A percentile compares a stretch with the other conserved stretches of the same genome.
Conservation (phyloP, 2,113 vertebrate species). For the Dicaeum eximium region DNA sequence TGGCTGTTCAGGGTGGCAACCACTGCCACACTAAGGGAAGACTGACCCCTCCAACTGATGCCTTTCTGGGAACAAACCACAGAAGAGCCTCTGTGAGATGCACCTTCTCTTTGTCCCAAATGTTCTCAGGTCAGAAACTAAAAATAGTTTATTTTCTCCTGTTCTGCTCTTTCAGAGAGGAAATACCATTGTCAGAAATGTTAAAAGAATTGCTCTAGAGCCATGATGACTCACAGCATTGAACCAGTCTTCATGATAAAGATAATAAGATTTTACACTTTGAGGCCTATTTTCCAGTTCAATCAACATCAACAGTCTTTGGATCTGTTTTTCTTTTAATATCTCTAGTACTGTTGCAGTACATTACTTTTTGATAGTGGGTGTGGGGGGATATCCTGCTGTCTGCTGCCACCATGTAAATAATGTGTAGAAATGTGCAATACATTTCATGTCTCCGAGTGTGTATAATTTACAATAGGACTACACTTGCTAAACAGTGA, state of each 20-base stretch:
- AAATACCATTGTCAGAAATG: slow-evolving; percentile 2
- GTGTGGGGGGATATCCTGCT: neutral
- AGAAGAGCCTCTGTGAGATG: neutral
- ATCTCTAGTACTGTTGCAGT: neutral
- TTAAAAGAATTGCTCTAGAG: slow-evolving; percentile 10
- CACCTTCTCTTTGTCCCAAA: neutral
- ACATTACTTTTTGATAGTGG: neutral
- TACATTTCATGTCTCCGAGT: neutral
- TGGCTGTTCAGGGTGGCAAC: neutral
- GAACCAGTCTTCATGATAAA: neutral
- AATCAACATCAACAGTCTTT: neutral
- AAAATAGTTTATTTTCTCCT: slow-evolving; percentile 11
- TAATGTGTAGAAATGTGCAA: neutral
- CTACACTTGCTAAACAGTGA: neutral
- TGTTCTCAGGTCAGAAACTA: neutral
- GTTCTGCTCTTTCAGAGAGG: neutral
- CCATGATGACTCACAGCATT: slow-evolving; percentile 12
- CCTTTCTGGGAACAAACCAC: neutral
- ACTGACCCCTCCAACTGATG: neutral
- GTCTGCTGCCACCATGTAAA: neutral
- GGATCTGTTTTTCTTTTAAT: neutral
- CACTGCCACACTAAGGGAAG: neutral
- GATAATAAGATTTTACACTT: neutral
- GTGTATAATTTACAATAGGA: neutral
- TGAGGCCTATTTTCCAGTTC: neutral